Evolutionary conservation across 2,113 vertebrate species (phyloP).

Genomic region (Limanda limanda): DNA sequence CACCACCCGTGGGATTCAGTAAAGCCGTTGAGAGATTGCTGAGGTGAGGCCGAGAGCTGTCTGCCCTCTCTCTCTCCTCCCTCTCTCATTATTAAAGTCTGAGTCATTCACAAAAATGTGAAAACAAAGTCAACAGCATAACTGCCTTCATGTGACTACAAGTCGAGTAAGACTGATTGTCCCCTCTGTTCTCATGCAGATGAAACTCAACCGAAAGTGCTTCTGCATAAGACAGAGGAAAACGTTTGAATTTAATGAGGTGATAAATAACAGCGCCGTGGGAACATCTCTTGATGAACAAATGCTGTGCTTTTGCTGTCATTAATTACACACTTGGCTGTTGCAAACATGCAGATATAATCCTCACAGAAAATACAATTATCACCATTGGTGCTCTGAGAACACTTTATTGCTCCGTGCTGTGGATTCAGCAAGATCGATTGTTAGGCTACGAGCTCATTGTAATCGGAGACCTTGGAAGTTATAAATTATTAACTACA

Average conservation of each 20-base stretch:
- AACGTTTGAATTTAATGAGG: constrained; percentile 45
- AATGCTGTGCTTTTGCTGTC: constrained; percentile 20
- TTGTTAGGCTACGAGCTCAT: neutral
- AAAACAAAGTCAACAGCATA: constrained; percentile 61
- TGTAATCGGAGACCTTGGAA: neutral
- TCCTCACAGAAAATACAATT: constrained; percentile 17
- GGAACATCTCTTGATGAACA: constrained; percentile 34
- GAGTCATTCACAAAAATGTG: constrained; percentile 73
- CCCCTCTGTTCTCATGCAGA: constrained; percentile 18
- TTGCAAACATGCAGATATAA: constrained; percentile 23
- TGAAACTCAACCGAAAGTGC: constrained; percentile 9
- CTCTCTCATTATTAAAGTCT: constrained; percentile 38
- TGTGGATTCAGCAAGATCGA: neutral
- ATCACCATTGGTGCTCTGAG: constrained; percentile 22
- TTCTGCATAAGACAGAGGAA: neutral
- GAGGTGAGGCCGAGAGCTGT: constrained; percentile 44
- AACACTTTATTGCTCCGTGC: constrained; percentile 13
- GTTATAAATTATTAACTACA: constrained; percentile 7
- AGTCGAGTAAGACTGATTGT: constrained; percentile 38
- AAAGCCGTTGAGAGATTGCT: constrained; percentile 20
- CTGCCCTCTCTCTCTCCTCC: constrained; percentile 23
- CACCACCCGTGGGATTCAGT: constrained; percentile 45
- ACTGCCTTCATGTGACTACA: constrained; percentile 62
- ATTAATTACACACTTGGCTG: constrained; percentile 22
- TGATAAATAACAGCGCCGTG: constrained; percentile 31